Percentiles rank a stretch among this genome's conserved stretches.
phyloP scores from a whole-genome alignment of 2,888 invertebrate genomes.

The Herminia tarsipennalis region DNA sequence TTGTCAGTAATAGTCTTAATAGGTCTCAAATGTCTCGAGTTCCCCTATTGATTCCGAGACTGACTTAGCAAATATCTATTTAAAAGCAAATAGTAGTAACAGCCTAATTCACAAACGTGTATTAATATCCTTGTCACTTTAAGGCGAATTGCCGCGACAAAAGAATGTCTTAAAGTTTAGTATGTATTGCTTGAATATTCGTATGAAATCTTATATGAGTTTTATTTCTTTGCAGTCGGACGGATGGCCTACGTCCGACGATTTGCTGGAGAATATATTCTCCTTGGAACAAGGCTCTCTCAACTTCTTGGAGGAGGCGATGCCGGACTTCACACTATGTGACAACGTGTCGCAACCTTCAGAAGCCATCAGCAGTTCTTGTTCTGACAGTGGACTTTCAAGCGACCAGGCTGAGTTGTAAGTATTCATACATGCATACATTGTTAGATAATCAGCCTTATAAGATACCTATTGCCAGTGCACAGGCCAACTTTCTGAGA shows the following conservation, averaged over 20 bases:
- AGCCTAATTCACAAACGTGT: no score
- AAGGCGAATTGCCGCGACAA: no score
- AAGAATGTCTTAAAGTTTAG: background rate
- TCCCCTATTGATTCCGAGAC: no score
- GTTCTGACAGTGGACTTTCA: conserved; percentile 90
- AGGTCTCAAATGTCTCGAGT: no score
- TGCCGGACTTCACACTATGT: conserved; percentile 74
- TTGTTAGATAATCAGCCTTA: no score
- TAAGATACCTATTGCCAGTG: no score
- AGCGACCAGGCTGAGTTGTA: conserved; percentile 86
- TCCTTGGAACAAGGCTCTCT: conserved; percentile 87
- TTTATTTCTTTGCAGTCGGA: conserved; percentile 66
- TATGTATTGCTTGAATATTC: background rate
- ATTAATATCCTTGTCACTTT: no score
- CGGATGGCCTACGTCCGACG: conserved; percentile 81
- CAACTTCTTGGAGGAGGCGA: conserved; percentile 85
- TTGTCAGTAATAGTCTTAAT: no score
- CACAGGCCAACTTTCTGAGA: no score
- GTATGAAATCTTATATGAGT: background rate
- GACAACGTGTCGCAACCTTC: conserved; percentile 67
- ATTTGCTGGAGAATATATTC: conserved; percentile 89
- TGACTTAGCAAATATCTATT: no score
- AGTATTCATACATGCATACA: conserved; percentile 51
- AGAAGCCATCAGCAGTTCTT: conserved; percentile 74
- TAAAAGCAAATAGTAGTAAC: no score